Evolutionary conservation across 2,888 invertebrate species (phyloP).

Genomic region (Cancer borealis): DNA sequence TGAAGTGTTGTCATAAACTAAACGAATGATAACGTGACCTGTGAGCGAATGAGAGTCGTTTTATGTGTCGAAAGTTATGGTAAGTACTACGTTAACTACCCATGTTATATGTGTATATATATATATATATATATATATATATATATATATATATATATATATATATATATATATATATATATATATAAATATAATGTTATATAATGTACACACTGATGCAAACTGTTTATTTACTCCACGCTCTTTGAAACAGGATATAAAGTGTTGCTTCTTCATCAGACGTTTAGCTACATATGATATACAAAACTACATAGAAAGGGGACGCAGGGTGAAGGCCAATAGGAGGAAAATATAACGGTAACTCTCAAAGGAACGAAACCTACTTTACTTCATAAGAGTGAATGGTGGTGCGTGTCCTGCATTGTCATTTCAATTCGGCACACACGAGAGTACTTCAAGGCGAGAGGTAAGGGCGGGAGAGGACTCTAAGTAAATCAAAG

Average conservation of each 20-base stretch:
- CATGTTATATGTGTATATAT: background rate
- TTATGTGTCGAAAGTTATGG: background rate
- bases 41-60: background rate
- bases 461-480: too few relatives aligned
- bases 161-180: too few relatives aligned
- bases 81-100: background rate
- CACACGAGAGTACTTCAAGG: too few relatives aligned
- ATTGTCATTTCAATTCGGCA: too few relatives aligned
- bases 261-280: too few relatives aligned
- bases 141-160: too few relatives aligned
- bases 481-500: too few relatives aligned
- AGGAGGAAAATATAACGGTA: background rate
- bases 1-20: background rate
- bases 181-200: too few relatives aligned
- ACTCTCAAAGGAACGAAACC: background rate
- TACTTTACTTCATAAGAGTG: too few relatives aligned
- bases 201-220: background rate
- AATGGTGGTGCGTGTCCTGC: too few relatives aligned
- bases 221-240: background rate
- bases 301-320: background rate
- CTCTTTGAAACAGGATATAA: background rate
- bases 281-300: background rate
- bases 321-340: background rate
- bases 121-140: too few relatives aligned
- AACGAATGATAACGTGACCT: background rate